These are phyloP conservation scores for Batillaria attramentaria DNA, from an alignment of 1,140 invertebrate species.

Conservation along the genomic window DNA sequence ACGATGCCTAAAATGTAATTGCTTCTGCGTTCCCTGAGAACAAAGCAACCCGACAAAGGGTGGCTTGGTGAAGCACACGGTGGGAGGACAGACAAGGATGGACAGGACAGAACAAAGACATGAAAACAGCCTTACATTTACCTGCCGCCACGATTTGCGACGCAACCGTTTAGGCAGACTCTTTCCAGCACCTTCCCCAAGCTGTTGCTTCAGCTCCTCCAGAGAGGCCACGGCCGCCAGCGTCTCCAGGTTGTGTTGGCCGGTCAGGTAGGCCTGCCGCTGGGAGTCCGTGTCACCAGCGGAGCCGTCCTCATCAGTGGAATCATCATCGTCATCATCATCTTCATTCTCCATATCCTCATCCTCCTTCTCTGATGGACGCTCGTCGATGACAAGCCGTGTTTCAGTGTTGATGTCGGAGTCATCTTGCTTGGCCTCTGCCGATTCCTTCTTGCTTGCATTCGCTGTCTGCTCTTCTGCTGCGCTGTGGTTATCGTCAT, in stretches of 20 bases:
- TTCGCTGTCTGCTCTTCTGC: neutral
- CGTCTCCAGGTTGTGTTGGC: conserved; percentile 57
- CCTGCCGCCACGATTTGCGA: conserved; percentile 68
- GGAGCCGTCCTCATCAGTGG: conserved; percentile 28
- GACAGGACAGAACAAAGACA: neutral
- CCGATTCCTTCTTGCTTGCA: conserved; percentile 10
- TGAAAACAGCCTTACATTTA: conserved; percentile 35
- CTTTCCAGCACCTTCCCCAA: conserved; percentile 46
- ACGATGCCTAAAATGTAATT: too few relatives aligned
- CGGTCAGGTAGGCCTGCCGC: conserved; percentile 5
- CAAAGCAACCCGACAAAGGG: too few relatives aligned
- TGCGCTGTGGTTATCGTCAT: neutral
- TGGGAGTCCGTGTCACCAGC: conserved; percentile 34
- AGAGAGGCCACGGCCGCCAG: conserved; percentile 57
- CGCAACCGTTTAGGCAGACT: conserved; percentile 60
- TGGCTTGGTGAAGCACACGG: neutral
- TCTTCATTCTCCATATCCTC: conserved; percentile 25
- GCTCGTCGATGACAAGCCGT: conserved; percentile 54
- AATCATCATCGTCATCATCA: conserved; percentile 7
- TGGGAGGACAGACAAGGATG: conserved; percentile 4
- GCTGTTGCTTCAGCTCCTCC: conserved; percentile 46
- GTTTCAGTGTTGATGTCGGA: conserved; percentile 32
- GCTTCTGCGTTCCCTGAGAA: too few relatives aligned
- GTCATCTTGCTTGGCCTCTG: conserved; percentile 36
- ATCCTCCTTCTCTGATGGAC: conserved; percentile 19